Base-by-base conservation (phyloP, 2,797 vertebrate species). In the Glossophaga mutica region DNA sequence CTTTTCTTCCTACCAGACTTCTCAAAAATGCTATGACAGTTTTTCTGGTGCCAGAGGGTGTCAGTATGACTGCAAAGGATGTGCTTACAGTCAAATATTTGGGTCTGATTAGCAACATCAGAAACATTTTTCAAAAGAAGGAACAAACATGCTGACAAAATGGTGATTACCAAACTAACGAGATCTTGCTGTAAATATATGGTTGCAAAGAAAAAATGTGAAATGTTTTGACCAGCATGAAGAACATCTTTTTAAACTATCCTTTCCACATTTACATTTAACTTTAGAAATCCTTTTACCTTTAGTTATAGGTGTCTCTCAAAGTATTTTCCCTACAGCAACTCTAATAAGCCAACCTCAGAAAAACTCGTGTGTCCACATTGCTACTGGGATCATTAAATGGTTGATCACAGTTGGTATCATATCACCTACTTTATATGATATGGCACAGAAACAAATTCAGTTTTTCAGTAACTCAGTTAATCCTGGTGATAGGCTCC, bases 71-170 rank as follows among this genome's bases (percentile, higher is more conserved):
- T 94, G 86, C 55, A 87, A 95, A 37, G 65, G 92, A 97, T 73
- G 91, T 97, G 96, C 92, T 95, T 93, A 97, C 76, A 91, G 87
- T 96, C 91, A 97, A 94, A 97, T 96, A 97, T 96, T 97, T 95
- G 94, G 93, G 70, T 90, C 89, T 97, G 91, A 97, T 97, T 97
- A 97, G 89, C 95, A 97, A 94, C 83, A 86, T 88, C 95, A 97
- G 48, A 78, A 11, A 16, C 1, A 71, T 48, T 81, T 62, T 93
- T 94, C 29, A 48, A n/a, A 93, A 29, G 71, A 95, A 96, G 68
- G 57, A 92, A 84, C 90, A 96, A 68, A 95, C 62, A 97, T 42
- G 32, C 39, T 87, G 62, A 85, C 93, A 87, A 96, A 96, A 96
- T 70, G 18, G 32, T 73, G 71, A 57, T 39, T 97, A 74, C n/a